A percentile compares a stretch with the other conserved stretches of the same genome.
These are phyloP conservation scores for Luffia ferchaultella DNA, from an alignment of 2,888 invertebrate genomes.

Conservation along the genomic window DNA sequence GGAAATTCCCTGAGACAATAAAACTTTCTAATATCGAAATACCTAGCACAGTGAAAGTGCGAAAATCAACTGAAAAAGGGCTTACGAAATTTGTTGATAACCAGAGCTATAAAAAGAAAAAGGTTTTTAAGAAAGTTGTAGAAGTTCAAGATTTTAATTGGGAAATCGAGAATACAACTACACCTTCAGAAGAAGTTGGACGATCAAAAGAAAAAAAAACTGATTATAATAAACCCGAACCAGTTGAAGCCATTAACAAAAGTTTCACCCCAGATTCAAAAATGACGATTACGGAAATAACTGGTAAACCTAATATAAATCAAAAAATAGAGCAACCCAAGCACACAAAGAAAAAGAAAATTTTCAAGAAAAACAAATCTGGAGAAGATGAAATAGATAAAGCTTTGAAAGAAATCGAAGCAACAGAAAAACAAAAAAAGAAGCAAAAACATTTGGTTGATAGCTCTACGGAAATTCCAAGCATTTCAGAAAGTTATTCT, in stretches of 20 bases:
- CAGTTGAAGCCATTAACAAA: neutral
- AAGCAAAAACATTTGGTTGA: neutral
- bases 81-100: neutral
- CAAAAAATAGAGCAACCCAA: neutral
- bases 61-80: slow-evolving; percentile 34
- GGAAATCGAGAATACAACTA: slow-evolving; percentile 24
- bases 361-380: slow-evolving; percentile 18
- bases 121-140: slow-evolving; percentile 38
- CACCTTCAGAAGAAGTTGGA: slow-evolving; percentile 6
- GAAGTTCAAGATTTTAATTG: slow-evolving; percentile 49
- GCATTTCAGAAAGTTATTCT: neutral
- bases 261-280: neutral
- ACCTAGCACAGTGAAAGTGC: neutral
- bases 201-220: slow-evolving; percentile 25
- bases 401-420: slow-evolving; percentile 54
- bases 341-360: neutral
- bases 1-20: neutral
- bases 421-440: slow-evolving; percentile 21
- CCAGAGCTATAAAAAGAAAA: slow-evolving; percentile 19
- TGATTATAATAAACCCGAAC: neutral
- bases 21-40: neutral
- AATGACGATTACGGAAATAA: neutral
- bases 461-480: neutral
- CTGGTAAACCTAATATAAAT: neutral
- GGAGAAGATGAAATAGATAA: slow-evolving; percentile 48